A percentile compares a stretch with the other conserved stretches of the same genome.
These are phyloP conservation scores for Brachypterus glaber DNA, from an alignment of 2,888 invertebrate species.

Conservation along the genomic window DNA sequence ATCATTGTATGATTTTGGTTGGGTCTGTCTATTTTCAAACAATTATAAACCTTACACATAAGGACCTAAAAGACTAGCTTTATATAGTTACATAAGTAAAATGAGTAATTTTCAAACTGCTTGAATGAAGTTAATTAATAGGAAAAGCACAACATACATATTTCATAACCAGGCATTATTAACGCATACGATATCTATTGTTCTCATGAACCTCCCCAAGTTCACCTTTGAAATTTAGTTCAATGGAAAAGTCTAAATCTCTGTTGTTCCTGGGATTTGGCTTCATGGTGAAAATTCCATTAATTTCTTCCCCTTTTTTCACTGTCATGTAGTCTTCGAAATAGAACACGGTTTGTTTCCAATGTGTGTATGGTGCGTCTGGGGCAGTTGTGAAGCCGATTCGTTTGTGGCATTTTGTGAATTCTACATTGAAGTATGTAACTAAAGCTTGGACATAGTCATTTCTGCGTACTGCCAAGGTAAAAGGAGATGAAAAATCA, in stretches of 20 bases:
- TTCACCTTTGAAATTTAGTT: constrained; percentile 87
- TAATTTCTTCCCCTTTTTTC: constrained; percentile 89
- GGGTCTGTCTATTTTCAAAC: no score
- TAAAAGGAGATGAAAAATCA: constrained; percentile 82
- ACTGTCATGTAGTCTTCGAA: constrained; percentile 95
- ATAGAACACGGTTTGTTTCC: constrained; percentile 98
- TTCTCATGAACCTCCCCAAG: constrained; percentile 74
- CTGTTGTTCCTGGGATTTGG: constrained; percentile 95
- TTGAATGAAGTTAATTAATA: no score
- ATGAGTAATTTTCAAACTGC: no score
- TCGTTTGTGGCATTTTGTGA: constrained; percentile 97
- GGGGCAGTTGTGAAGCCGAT: constrained; percentile 98
- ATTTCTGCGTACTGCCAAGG: constrained; percentile 69
- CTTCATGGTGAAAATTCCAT: constrained; percentile 84
- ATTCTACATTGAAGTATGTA: constrained; percentile 98
- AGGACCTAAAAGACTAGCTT: no score
- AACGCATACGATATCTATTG: constrained; percentile 87
- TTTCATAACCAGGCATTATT: no score
- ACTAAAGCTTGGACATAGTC: constrained; percentile 98
- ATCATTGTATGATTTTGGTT: no score
- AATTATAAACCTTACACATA: no score
- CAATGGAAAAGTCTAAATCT: constrained; percentile 92
- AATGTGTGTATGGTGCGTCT: constrained; percentile 96
- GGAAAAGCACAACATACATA: no score
- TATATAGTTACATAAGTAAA: no score